Base-by-base conservation (phyloP, 2,113 vertebrate species). In the Podilymbus podiceps region DNA sequence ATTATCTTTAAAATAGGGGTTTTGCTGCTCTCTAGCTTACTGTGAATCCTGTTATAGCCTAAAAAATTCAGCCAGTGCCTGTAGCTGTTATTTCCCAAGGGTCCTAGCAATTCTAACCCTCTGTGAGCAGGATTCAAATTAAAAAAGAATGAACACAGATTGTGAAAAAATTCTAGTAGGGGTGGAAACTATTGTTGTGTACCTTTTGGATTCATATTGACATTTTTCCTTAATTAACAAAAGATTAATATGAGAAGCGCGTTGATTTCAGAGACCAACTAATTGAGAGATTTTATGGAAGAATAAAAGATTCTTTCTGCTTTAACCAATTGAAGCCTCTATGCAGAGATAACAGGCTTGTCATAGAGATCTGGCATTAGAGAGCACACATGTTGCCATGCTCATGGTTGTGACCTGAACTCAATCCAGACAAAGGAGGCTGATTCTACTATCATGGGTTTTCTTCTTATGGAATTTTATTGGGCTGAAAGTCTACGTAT, bases 11-110 rank as follows among this genome's bases (percentile, higher is more conserved):
- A 79, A 89, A 55, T 53, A 38, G 44, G 28, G 31, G 38, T 85
- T 85, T 89, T 82, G 18, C 56, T 82, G 9, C 31, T 86, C 59
- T 58, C 23, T 72, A 23, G 9, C 55, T 89, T 82, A 55, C n/a
- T 89, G 31, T 47, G 46, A 74, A 77, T 83, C 62, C 17, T 86
- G 31, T 68, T 87, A 27, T 4, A 71, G 24, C 27, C 38, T 63
- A 38, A 76, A 92, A 80, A 42, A 30, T 55, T 44, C 38, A 76
- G 16, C 24, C 12, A 46, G 33, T 87, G 66, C 38, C 75, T 68
- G 55, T 84, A 78, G 52, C 63, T 88, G 24, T 84, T 90, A 92
- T 95, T 93, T 96, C 68, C 64, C 68, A 71, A 84, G 24, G 47
- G n/a, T 14, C 55, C 21, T 63, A 53, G 59, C 10, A 87, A 89